phyloP scores from a whole-genome alignment of 2,888 invertebrate species.

The Ischnura elegans region DNA sequence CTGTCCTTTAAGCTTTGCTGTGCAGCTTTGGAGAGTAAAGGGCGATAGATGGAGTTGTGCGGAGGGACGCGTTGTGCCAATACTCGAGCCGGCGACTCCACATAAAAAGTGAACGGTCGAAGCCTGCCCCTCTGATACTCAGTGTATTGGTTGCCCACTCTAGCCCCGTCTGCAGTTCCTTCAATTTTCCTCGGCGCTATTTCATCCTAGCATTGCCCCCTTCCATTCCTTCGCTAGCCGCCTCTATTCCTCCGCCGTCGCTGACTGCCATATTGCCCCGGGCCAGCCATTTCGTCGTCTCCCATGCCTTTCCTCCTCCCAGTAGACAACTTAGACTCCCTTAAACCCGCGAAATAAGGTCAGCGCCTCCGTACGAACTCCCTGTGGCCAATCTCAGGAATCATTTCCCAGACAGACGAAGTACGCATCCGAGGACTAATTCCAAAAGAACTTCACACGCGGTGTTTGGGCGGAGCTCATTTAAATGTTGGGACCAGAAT shows the following conservation, averaged over 20 bases:
- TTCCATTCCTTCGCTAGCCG: not conserved
- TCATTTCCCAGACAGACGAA: constrained; percentile 28
- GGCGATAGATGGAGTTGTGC: not conserved
- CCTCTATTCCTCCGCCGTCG: not conserved
- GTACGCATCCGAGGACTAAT: not conserved
- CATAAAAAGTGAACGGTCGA: constrained; percentile 4
- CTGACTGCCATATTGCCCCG: no score
- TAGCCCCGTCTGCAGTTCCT: not conserved
- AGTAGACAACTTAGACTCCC: not conserved
- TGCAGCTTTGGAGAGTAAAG: not conserved
- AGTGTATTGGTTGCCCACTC: not conserved
- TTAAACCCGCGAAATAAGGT: constrained; percentile 1
- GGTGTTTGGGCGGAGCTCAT: not conserved
- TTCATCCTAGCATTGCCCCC: not conserved
- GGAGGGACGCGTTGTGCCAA: not conserved
- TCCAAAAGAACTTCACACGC: not conserved
- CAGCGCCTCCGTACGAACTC: constrained; percentile 36
- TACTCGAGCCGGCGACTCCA: not conserved
- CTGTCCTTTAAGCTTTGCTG: not conserved
- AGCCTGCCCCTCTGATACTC: not conserved
- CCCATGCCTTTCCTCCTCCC: not conserved
- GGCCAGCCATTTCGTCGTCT: not conserved
- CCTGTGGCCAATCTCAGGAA: not conserved
- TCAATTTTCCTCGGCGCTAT: constrained; percentile 17
- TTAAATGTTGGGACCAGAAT: not conserved